A percentile compares a stretch with the other conserved stretches of the same genome.
phyloP scores from a whole-genome alignment of 2,888 invertebrate genomes.

The Ormyrus labotus region DNA sequence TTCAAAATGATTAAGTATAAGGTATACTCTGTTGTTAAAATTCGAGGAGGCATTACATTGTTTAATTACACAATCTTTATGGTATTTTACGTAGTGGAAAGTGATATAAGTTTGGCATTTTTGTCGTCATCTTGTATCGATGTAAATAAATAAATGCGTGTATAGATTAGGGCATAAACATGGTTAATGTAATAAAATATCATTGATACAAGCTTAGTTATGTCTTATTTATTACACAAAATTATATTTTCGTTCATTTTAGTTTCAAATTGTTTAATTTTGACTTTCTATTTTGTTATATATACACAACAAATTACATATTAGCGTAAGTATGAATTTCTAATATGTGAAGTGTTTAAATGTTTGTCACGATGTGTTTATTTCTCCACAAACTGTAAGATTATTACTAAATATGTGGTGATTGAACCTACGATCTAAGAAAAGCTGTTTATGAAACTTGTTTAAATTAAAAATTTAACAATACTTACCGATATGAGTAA shows the following conservation, averaged over 20 bases:
- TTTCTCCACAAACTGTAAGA: background rate
- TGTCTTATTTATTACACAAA: constrained; percentile 38
- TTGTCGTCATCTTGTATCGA: constrained; percentile 55
- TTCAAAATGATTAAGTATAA: constrained; percentile 1
- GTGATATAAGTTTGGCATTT: constrained; percentile 53
- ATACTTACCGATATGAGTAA: constrained; percentile 14
- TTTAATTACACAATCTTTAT: constrained; percentile 32
- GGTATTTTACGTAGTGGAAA: constrained; percentile 39
- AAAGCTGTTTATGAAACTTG: background rate
- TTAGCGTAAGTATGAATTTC: no score
- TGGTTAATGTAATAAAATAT: constrained; percentile 57
- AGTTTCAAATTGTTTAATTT: no score
- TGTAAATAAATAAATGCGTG: constrained; percentile 57
- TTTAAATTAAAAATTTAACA: background rate
- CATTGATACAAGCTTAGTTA: constrained; percentile 53
- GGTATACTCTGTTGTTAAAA: constrained; percentile 31
- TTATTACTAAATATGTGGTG: constrained; percentile 23
- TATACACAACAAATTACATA: no score
- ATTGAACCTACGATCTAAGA: constrained; percentile 11
- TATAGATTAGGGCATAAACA: constrained; percentile 54
- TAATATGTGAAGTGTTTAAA: no score
- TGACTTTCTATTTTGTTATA: no score
- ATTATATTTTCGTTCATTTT: background rate
- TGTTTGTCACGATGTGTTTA: background rate
- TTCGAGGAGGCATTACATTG: constrained; percentile 31